A percentile compares a stretch with the other conserved stretches of the same genome.
These are phyloP conservation scores for Mythimna vitellina DNA, from an alignment of 2,888 invertebrate genomes.

Conservation along the genomic window DNA sequence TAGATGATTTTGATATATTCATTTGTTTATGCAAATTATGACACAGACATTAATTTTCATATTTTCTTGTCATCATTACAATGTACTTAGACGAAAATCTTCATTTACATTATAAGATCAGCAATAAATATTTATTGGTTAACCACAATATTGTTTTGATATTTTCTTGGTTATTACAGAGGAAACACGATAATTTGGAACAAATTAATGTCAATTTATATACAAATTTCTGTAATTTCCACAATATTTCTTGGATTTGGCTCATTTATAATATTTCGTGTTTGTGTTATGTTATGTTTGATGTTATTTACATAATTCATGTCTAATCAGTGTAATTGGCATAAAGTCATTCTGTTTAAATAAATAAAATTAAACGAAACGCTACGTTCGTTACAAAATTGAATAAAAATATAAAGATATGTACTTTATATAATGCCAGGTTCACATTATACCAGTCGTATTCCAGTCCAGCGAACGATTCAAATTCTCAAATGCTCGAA, in stretches of 20 bases:
- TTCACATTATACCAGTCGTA: too few relatives aligned
- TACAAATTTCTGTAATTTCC: not conserved
- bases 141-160: constrained; percentile 27
- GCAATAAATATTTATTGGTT: constrained; percentile 49
- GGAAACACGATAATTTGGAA: constrained; percentile 20
- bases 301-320: too few relatives aligned
- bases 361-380: too few relatives aligned
- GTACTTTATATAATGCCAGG: too few relatives aligned
- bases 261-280: too few relatives aligned
- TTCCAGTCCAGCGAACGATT: too few relatives aligned
- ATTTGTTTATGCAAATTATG: constrained; percentile 28
- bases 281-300: too few relatives aligned
- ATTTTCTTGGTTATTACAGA: constrained; percentile 24
- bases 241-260: not conserved
- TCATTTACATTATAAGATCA: constrained; percentile 32
- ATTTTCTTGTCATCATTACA: constrained; percentile 8
- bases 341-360: too few relatives aligned
- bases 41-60: constrained; percentile 16
- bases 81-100: constrained; percentile 10
- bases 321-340: too few relatives aligned
- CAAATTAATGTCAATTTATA: constrained; percentile 24
- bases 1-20: not conserved
- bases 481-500: too few relatives aligned
- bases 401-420: too few relatives aligned
- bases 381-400: too few relatives aligned